Conservation (phyloP, 2,888 invertebrate species). For the Formica aserva region DNA sequence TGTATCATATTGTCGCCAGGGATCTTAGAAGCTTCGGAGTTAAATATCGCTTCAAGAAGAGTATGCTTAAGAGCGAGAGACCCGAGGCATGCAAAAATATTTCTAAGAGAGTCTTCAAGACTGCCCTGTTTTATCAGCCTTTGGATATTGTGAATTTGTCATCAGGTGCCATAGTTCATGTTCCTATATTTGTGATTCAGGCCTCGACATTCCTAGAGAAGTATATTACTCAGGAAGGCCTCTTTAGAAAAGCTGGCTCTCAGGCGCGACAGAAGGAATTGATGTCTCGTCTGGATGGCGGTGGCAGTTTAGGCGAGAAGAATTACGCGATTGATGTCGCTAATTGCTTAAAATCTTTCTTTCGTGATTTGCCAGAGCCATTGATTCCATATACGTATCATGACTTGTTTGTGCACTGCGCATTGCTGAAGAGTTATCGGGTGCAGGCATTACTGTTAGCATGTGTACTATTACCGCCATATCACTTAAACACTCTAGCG, state of each 20-base stretch:
- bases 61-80: conserved; percentile 85
- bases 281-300: conserved; percentile 91
- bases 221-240: conserved; percentile 92
- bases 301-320: conserved; percentile 90
- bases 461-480: conserved; percentile 91
- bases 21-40: conserved; percentile 91
- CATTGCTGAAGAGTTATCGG: conserved; percentile 88
- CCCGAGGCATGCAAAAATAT: conserved; percentile 76
- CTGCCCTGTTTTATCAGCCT: conserved; percentile 87
- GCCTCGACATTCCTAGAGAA: conserved; percentile 90
- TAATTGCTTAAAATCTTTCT: conserved; percentile 93
- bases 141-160: conserved; percentile 88
- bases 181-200: conserved; percentile 91
- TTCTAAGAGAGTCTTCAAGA: conserved; percentile 87
- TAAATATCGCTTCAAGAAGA: conserved; percentile 91
- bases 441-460: conserved; percentile 89
- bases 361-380: conserved; percentile 94
- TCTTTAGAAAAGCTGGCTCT: conserved; percentile 96
- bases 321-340: conserved; percentile 95
- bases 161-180: conserved; percentile 90
- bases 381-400: conserved; percentile 91
- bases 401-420: conserved; percentile 91
- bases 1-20: conserved; percentile 88
- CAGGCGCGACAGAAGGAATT: conserved; percentile 93
- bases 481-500: conserved; percentile 92